Percentiles rank a stretch among this genome's conserved stretches.
Evolutionary conservation across 2,888 invertebrate species (phyloP).

Genomic region (Labia minor): DNA sequence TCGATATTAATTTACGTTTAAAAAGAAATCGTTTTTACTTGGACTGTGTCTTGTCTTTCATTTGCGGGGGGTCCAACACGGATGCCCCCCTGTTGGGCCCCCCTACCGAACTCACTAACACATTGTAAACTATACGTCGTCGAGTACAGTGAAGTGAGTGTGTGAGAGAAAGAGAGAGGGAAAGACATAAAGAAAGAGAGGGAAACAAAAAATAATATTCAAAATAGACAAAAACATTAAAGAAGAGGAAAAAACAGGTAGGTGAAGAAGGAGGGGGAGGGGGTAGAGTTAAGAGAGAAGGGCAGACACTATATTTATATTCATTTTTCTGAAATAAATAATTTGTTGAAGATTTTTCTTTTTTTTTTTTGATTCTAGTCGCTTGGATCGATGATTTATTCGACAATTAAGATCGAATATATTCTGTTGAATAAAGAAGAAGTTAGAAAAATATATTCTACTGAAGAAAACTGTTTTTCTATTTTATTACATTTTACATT

Average conservation of each 20-base stretch:
- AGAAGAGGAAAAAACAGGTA: background rate
- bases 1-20: no score
- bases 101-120: conserved; percentile 4
- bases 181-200: no score
- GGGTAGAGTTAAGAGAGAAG: no score
- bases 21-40: background rate
- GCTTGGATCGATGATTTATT: conserved; percentile 3
- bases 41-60: background rate
- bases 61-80: background rate
- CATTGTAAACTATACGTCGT: conserved; percentile 4
- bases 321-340: conserved; percentile 3
- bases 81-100: background rate
- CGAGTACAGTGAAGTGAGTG: no score
- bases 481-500: no score
- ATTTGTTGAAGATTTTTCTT: background rate
- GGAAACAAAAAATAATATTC: no score
- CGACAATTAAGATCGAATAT: background rate
- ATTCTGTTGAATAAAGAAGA: background rate
- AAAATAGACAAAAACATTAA: background rate
- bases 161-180: no score
- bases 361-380: background rate
- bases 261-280: background rate
- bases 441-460: background rate
- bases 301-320: background rate
- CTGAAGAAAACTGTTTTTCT: background rate